Percentiles rank a stretch among this genome's conserved stretches.
These are phyloP conservation scores for Ancistrus triradiatus DNA, from an alignment of 2,113 vertebrate genomes.

Conservation along the genomic window DNA sequence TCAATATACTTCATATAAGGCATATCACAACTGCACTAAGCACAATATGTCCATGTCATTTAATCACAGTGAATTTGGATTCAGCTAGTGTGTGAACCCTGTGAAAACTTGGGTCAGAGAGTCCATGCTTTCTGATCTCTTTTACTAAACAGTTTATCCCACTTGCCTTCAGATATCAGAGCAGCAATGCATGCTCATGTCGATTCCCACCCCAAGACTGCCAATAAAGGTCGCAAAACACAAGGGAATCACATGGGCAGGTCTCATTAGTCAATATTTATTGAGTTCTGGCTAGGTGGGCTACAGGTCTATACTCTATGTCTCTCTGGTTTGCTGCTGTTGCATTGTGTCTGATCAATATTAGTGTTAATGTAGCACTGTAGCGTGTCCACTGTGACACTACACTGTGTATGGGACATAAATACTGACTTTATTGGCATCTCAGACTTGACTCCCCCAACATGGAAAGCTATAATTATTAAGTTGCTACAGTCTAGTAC, in stretches of 20 bases:
- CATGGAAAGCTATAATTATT: not conserved
- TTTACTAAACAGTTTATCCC: conserved; percentile 26
- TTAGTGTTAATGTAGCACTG: conserved; percentile 21
- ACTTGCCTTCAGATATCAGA: conserved; percentile 24
- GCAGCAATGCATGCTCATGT: not conserved
- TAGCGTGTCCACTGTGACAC: not conserved
- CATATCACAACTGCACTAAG: not conserved
- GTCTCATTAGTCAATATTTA: conserved; percentile 56
- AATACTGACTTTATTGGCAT: conserved; percentile 16
- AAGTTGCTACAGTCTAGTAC: not conserved
- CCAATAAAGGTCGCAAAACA: conserved; percentile 40
- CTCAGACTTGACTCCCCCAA: conserved; percentile 4
- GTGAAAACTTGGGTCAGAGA: conserved; percentile 12
- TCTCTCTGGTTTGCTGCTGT: conserved; percentile 26
- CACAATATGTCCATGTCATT: not conserved
- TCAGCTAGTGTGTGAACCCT: conserved; percentile 10
- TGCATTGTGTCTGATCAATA: conserved; percentile 37
- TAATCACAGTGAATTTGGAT: not conserved
- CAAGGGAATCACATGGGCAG: conserved; percentile 31
- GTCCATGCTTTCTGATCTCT: conserved; percentile 23
- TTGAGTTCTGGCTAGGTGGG: conserved; percentile 46
- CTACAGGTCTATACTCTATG: conserved; percentile 33
- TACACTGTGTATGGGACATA: not conserved
- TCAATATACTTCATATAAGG: not conserved
- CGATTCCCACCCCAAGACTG: conserved; percentile 19